Evolutionary conservation across 2,797 vertebrate species (phyloP).

Genomic region (Sebastes cheni): DNA sequence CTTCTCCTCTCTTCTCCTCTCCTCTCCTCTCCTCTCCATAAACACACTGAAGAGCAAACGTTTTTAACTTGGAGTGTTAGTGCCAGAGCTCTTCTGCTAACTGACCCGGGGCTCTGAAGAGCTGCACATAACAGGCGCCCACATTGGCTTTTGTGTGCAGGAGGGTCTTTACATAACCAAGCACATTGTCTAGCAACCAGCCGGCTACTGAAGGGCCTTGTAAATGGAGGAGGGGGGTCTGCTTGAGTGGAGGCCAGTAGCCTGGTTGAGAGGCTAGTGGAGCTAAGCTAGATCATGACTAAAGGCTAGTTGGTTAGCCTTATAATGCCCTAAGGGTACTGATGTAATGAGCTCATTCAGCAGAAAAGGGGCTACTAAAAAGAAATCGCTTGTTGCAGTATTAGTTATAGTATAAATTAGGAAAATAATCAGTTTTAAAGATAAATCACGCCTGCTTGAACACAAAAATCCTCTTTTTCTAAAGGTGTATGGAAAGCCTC

Average conservation of each 20-base stretch:
- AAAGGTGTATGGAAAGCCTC: neutral
- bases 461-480: neutral
- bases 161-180: constrained; percentile 89
- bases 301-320: constrained; percentile 69
- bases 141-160: constrained; percentile 85
- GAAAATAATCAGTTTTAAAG: neutral
- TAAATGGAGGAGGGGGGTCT: constrained; percentile 75
- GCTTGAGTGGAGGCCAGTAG: constrained; percentile 71
- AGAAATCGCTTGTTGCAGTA: neutral
- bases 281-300: constrained; percentile 67
- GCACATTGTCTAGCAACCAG: constrained; percentile 87
- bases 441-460: neutral
- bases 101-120: constrained; percentile 83
- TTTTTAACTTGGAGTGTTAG: constrained; percentile 81
- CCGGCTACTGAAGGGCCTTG: constrained; percentile 76
- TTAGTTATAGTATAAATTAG: neutral
- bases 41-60: constrained; percentile 79
- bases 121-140: constrained; percentile 80
- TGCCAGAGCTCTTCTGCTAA: constrained; percentile 79
- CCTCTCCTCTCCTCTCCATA: constrained; percentile 46
- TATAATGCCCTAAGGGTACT: constrained; percentile 56
- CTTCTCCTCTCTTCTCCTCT: constrained; percentile 19
- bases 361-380: neutral
- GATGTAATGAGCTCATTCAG: constrained; percentile 48
- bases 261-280: constrained; percentile 69